A percentile compares a stretch with the other conserved stretches of the same genome.
Conservation (phyloP, 2,797 vertebrate genomes). For the Apogon hyalosoma region DNA sequence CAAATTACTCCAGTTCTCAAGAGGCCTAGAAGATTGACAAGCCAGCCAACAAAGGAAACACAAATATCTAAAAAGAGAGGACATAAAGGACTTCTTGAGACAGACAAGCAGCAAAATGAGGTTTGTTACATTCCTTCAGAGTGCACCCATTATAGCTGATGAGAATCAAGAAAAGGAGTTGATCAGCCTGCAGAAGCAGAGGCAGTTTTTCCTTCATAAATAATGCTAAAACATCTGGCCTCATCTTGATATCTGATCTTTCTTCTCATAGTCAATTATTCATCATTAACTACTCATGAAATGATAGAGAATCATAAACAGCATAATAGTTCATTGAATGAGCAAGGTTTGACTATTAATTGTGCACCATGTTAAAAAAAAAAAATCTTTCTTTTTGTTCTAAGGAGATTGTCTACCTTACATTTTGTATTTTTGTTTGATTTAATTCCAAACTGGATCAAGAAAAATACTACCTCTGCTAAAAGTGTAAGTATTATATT, state of each 20-base stretch:
- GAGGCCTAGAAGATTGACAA: conserved; percentile 81
- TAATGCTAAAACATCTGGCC: conserved; percentile 69
- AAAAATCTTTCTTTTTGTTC: conserved; percentile 3
- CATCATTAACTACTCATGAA: conserved; percentile 56
- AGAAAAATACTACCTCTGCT: background rate
- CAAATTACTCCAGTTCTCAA: conserved; percentile 86
- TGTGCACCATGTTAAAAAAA: conserved; percentile 4
- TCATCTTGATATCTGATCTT: conserved; percentile 61
- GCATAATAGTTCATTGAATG: conserved; percentile 36
- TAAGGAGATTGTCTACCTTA: conserved; percentile 1
- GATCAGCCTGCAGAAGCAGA: conserved; percentile 66
- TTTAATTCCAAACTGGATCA: conserved; percentile 1
- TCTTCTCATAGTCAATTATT: conserved; percentile 54
- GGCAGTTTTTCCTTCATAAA: conserved; percentile 62
- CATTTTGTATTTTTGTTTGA: conserved; percentile 1
- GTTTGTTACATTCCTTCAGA: conserved; percentile 55
- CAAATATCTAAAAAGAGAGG: conserved; percentile 71
- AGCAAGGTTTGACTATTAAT: conserved; percentile 47
- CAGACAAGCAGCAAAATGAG: conserved; percentile 57
- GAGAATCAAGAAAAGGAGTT: conserved; percentile 58
- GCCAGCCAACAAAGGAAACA: conserved; percentile 80
- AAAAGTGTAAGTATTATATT: conserved; percentile 19
- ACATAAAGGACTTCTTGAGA: conserved; percentile 39
- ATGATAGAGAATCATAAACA: conserved; percentile 47
- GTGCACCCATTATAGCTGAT: conserved; percentile 61